Evolutionary conservation across 2,113 vertebrate species (phyloP).

Genomic region (zebrafish (Danio rerio)): GRCz12tu NC_133184.1:30202501-30203000

Average conservation of each 20-base stretch:
- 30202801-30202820: not conserved
- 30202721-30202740: not conserved
- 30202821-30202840: not conserved
- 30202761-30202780: not conserved
- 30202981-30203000: too few species aligned
- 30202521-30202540: not conserved
- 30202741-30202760: not conserved
- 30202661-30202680: conserved; percentile 31
- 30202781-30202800: not conserved
- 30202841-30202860: not conserved
- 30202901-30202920: too few species aligned
- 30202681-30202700: not conserved
- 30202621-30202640: conserved; percentile 6
- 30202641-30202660: conserved; percentile 26
- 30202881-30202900: not conserved
- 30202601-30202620: not conserved
- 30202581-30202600: conserved; percentile 6
- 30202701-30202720: not conserved
- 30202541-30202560: not conserved
- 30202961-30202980: too few species aligned
- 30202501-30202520: conserved; percentile 11
- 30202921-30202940: too few species aligned
- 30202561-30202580: conserved; percentile 2
- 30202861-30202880: not conserved
- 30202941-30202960: too few species aligned